A percentile compares a stretch with the other conserved stretches of the same genome.
Evolutionary conservation across 2,888 invertebrate species (phyloP).

Genomic region (Ethmia dodecea): DNA sequence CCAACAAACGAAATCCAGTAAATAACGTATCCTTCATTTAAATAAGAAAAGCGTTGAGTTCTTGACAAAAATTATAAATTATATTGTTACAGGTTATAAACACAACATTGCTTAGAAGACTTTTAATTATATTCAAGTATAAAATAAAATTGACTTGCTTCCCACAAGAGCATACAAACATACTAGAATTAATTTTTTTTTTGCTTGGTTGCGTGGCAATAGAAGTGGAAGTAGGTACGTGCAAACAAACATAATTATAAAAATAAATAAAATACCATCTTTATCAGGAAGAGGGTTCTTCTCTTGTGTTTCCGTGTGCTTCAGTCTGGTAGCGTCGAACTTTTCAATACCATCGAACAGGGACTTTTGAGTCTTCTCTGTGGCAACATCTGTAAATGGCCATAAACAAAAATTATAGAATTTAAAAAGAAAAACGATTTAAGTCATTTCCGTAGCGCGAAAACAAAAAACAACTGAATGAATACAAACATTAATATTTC

Average conservation of each 20-base stretch:
- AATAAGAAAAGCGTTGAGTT: too few species aligned
- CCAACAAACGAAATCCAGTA: too few species aligned
- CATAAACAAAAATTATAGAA: slow-evolving; percentile 26
- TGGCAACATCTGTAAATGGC: slow-evolving; percentile 88
- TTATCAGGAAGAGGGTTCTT: slow-evolving; percentile 96
- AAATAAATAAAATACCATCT: slow-evolving; percentile 81
- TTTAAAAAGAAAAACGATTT: not conserved
- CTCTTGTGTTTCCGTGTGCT: slow-evolving; percentile 94
- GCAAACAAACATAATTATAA: not conserved
- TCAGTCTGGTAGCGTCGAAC: slow-evolving; percentile 89
- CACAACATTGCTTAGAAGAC: too few species aligned
- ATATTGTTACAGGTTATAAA: too few species aligned
- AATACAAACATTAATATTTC: too few species aligned
- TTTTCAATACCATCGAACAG: slow-evolving; percentile 91
- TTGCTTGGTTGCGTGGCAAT: not conserved
- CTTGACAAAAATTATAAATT: too few species aligned
- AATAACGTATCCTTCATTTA: too few species aligned
- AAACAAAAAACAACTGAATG: not conserved
- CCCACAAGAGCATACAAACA: too few species aligned
- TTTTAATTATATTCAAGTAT: too few species aligned
- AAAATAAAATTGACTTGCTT: too few species aligned
- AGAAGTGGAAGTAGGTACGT: not conserved
- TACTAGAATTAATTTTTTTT: too few species aligned
- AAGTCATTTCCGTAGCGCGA: not conserved
- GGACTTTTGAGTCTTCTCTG: slow-evolving; percentile 91